Conservation (phyloP, 2,888 invertebrate genomes). For the Drymonia ruficornis region DNA sequence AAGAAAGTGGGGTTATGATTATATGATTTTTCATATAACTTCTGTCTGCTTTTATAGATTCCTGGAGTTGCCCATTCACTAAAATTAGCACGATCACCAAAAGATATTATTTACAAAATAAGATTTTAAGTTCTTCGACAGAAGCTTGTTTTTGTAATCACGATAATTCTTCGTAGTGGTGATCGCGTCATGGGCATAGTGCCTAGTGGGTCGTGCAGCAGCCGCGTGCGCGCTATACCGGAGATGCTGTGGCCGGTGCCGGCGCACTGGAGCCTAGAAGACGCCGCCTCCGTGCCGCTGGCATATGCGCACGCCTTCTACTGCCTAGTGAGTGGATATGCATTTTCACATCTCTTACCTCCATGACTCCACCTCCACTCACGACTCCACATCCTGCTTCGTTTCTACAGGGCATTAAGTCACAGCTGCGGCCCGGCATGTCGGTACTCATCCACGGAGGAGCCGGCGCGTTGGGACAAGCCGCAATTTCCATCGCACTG, state of each 20-base stretch:
- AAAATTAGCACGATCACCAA: too few relatives aligned
- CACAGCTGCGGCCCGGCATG: not conserved
- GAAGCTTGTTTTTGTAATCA: not conserved
- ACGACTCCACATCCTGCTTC: not conserved
- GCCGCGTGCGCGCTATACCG: constrained; percentile 74
- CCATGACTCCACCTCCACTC: not conserved
- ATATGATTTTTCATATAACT: too few relatives aligned
- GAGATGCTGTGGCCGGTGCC: constrained; percentile 87
- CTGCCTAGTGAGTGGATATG: constrained; percentile 12
- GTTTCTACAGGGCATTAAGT: constrained; percentile 6
- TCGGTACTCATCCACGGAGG: constrained; percentile 59
- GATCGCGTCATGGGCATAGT: constrained; percentile 87
- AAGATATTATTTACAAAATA: too few relatives aligned
- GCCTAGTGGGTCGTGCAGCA: constrained; percentile 49
- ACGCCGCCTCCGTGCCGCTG: constrained; percentile 91
- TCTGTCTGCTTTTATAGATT: too few relatives aligned
- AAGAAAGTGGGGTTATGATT: too few relatives aligned
- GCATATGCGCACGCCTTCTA: constrained; percentile 86
- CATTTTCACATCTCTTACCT: too few relatives aligned
- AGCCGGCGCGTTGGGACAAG: constrained; percentile 65
- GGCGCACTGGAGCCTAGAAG: constrained; percentile 87
- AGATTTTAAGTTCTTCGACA: not conserved
- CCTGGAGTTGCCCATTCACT: too few relatives aligned
- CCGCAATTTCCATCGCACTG: constrained; percentile 56
- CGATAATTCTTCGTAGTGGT: constrained; percentile 58